Conservation (phyloP, 1,140 invertebrate genomes). For the Sycophila sp. region DNA sequence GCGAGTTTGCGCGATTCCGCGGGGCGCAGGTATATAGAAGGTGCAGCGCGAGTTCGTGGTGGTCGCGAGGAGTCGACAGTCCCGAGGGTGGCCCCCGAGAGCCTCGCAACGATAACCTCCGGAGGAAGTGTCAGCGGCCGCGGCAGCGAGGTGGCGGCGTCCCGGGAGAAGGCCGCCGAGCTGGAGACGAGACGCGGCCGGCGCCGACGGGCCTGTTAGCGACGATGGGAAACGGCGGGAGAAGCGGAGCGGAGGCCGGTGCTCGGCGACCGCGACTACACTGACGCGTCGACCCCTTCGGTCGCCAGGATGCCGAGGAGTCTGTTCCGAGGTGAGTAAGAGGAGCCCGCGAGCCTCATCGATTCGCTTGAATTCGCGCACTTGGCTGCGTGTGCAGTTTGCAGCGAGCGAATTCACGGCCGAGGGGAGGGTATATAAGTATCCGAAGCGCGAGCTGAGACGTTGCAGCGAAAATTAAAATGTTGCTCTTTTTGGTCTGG, state of each 20-base stretch:
- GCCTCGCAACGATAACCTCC: not conserved
- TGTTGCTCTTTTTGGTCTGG: not conserved
- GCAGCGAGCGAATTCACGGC: too few species aligned
- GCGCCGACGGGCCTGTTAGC: too few species aligned
- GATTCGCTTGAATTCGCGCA: too few species aligned
- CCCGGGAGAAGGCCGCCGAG: not conserved
- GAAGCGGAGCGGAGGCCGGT: not conserved
- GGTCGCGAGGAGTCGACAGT: slow-evolving; percentile 9
- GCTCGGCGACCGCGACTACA: not conserved
- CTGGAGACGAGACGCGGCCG: too few species aligned
- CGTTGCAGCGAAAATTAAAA: not conserved
- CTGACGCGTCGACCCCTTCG: too few species aligned
- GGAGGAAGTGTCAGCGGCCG: not conserved
- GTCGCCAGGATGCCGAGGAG: too few species aligned
- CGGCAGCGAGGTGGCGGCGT: not conserved
- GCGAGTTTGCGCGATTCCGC: not conserved
- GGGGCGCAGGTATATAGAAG: not conserved
- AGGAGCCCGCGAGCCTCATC: too few species aligned
- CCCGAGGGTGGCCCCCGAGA: not conserved
- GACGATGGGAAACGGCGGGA: too few species aligned
- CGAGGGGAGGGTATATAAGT: too few species aligned
- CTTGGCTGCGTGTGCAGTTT: too few species aligned
- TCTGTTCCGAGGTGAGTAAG: too few species aligned
- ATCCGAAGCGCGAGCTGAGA: not conserved
- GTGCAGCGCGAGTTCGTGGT: not conserved